These are phyloP conservation scores for Cerastis rubricosa DNA, from an alignment of 2,888 invertebrate species.

Conservation along the genomic window DNA sequence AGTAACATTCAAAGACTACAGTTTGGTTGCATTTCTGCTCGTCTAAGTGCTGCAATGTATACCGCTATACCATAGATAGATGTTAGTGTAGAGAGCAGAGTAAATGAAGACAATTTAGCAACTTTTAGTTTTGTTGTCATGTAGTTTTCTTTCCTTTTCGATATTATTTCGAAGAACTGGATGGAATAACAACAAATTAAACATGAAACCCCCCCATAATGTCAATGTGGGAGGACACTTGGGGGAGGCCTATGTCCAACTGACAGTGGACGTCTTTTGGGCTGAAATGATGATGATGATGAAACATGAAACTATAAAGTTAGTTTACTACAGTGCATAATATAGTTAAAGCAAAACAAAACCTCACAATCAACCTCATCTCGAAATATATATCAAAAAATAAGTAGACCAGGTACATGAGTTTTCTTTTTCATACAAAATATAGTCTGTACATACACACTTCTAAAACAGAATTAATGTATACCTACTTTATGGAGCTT, in stretches of 20 bases:
- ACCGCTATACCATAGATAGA: background rate
- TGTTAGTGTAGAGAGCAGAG: background rate
- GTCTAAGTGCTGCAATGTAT: background rate
- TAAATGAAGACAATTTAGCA: background rate
- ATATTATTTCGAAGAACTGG: background rate
- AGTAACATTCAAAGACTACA: constrained; percentile 33
- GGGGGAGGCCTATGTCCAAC: no score
- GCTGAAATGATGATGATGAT: no score
- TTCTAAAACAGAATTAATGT: background rate
- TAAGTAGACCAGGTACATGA: background rate
- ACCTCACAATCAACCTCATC: background rate
- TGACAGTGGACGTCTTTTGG: no score
- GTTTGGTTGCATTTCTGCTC: constrained; percentile 22
- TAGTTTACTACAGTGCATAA: background rate
- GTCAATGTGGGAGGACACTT: no score
- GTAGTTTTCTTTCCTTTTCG: background rate
- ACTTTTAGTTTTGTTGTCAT: background rate
- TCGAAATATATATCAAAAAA: background rate
- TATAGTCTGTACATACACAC: no score
- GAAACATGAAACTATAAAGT: background rate
- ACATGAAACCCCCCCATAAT: no score
- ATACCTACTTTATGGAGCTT: no score
- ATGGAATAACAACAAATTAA: background rate
- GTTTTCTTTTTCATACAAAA: background rate
- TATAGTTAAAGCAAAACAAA: background rate